Base-by-base conservation (phyloP, 2,797 vertebrate genomes). In the Takifugu ocellatus region DNA sequence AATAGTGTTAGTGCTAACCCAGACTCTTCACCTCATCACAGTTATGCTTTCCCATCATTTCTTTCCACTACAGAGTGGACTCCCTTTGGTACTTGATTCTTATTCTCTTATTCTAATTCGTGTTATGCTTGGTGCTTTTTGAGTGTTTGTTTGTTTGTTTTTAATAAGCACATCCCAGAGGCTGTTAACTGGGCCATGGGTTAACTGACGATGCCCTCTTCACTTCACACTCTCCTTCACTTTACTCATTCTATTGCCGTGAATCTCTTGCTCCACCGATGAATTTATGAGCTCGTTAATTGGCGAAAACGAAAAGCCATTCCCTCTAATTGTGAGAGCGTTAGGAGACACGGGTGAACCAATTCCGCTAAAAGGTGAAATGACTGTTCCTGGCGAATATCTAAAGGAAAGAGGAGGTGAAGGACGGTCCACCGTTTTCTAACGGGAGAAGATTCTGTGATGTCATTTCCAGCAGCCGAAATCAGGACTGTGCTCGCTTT, bases 301-400 rank as follows among this genome's bases (percentile, higher is more conserved):
- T 84, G 72, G 68, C 45, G 56, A 77, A 81, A 39, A 89, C 88
- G 82, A 83, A 87, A 86, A 84, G 72, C 66, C 47, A 59, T 84
- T 84, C 73, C 63, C 70, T 72, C 21, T 72, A 74, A 87, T 63
- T 63, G 72, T 29, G 14, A 56, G 56, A 67, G 73, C 71, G 80
- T 78, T 68, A 69, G 54, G 59, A 62, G 61, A 55, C 42, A 46
- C 80, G 79, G 87, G 70, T 47, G 61, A 64, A 53, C 66, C 63
- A 63, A 50, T 78, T 82, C 49, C 2, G 2, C 26, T 61, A 58
- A 78, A 68, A 74, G 51, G 55, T 29, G 7, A 25, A 21, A 52
- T 56, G 21, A 56, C 24, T 45, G 25, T 42, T 47, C 61, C 44
- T 68, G 47, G 69, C 49, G 25, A 15, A 60, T 11, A 69, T 49